These are phyloP conservation scores for Contarinia nasturtii DNA, from an alignment of 1,140 invertebrate species.

Conservation along the genomic window DNA sequence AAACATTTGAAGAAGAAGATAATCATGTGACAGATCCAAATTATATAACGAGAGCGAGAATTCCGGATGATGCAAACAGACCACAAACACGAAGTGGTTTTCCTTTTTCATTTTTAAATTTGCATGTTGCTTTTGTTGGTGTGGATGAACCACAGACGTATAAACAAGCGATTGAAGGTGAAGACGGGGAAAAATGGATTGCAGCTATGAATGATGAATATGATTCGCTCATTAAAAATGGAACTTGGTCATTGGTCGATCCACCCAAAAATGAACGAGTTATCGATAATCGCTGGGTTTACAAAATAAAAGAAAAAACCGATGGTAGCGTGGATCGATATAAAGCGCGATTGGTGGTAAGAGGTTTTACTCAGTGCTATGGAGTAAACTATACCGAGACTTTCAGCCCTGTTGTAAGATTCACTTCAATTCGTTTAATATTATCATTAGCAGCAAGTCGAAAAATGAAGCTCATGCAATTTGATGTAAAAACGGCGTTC, in stretches of 20 bases:
- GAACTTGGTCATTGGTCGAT: constrained; percentile 6
- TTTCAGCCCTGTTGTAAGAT: constrained; percentile 9
- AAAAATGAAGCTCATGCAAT: constrained; percentile 6
- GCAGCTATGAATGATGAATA: constrained; percentile 13
- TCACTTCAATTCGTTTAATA: constrained; percentile 10
- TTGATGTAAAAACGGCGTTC: constrained; percentile 15
- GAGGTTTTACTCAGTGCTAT: constrained; percentile 17
- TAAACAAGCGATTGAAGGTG: too few species aligned
- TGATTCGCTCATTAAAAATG: constrained; percentile 6
- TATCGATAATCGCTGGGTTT: constrained; percentile 14
- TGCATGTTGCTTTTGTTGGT: too few species aligned
- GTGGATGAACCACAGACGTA: too few species aligned
- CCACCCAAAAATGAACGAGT: constrained; percentile 2
- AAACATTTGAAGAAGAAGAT: too few species aligned
- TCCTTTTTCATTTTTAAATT: too few species aligned
- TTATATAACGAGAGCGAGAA: background rate
- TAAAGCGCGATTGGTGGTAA: constrained; percentile 21
- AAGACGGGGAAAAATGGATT: background rate
- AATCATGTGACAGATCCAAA: too few species aligned
- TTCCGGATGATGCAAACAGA: too few species aligned
- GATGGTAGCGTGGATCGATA: constrained; percentile 8
- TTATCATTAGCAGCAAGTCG: constrained; percentile 5
- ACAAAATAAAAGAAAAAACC: constrained; percentile 8
- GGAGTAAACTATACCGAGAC: constrained; percentile 13
- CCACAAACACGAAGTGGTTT: too few species aligned